Conservation (phyloP, 2,113 vertebrate genomes). For the Oreotrochilus melanogaster region DNA sequence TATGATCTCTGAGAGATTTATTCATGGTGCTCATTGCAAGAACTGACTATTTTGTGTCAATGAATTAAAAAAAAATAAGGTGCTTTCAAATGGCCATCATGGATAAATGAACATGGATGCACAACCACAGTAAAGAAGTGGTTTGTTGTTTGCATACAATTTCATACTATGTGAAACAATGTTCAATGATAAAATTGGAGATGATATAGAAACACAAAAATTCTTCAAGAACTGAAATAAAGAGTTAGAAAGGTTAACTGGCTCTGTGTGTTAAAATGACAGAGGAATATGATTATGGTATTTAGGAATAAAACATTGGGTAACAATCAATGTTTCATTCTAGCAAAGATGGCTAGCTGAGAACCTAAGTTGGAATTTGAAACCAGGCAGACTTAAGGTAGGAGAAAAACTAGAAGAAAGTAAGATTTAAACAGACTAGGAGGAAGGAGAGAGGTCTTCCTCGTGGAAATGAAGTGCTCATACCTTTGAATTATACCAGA, state of each 20-base stretch:
- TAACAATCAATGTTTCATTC: neutral
- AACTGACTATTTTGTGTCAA: neutral
- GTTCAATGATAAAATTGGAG: neutral
- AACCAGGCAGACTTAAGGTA: neutral
- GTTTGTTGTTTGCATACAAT: neutral
- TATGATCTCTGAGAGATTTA: neutral
- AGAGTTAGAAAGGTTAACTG: neutral
- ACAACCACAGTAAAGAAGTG: neutral
- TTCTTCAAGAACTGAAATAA: neutral
- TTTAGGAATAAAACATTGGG: neutral
- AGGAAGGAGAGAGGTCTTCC: neutral
- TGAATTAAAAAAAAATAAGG: neutral
- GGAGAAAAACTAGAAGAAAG: neutral
- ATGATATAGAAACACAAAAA: neutral
- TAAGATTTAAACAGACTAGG: neutral
- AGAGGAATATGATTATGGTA: neutral
- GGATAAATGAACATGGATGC: neutral
- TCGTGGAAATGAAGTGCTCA: neutral
- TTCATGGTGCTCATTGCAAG: neutral
- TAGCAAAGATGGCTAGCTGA: neutral
- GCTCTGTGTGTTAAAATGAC: neutral
- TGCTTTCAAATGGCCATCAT: neutral
- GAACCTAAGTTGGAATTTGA: neutral
- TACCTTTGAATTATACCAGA: neutral
- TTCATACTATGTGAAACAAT: neutral